A percentile compares a stretch with the other conserved stretches of the same genome.
These are phyloP conservation scores for Tiphia femorata DNA, from an alignment of 2,888 invertebrate species.

Conservation along the genomic window DNA sequence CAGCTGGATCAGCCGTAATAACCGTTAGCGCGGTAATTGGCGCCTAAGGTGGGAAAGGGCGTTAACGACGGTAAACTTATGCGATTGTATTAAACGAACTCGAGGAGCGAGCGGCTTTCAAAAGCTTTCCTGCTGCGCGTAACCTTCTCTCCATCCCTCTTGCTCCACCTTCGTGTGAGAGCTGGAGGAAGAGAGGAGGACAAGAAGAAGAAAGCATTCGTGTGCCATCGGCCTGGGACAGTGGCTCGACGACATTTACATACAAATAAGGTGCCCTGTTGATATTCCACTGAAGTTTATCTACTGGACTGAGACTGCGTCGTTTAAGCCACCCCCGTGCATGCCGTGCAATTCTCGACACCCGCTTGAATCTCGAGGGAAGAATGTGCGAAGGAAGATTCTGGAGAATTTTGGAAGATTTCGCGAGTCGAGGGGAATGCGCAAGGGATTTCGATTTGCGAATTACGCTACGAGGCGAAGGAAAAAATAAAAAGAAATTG, in stretches of 20 bases:
- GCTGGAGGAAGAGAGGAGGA: neutral
- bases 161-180: neutral
- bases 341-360: too few relatives aligned
- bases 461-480: too few relatives aligned
- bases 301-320: conserved; percentile 23
- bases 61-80: conserved; percentile 40
- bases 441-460: neutral
- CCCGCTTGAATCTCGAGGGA: too few relatives aligned
- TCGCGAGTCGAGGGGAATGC: neutral
- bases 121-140: conserved; percentile 27
- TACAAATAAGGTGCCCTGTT: conserved; percentile 55
- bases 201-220: neutral
- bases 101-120: conserved; percentile 16
- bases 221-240: conserved; percentile 25
- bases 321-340: too few relatives aligned
- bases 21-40: conserved; percentile 42
- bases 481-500: too few relatives aligned
- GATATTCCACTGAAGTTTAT: conserved; percentile 51
- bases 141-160: too few relatives aligned
- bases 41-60: conserved; percentile 19
- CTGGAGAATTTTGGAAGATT: too few relatives aligned
- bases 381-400: too few relatives aligned
- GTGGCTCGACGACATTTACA: conserved; percentile 53
- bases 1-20: conserved; percentile 33
- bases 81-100: conserved; percentile 48